phyloP scores from a whole-genome alignment of 2,113 vertebrate species.

The Lycocorax pyrrhopterus region DNA sequence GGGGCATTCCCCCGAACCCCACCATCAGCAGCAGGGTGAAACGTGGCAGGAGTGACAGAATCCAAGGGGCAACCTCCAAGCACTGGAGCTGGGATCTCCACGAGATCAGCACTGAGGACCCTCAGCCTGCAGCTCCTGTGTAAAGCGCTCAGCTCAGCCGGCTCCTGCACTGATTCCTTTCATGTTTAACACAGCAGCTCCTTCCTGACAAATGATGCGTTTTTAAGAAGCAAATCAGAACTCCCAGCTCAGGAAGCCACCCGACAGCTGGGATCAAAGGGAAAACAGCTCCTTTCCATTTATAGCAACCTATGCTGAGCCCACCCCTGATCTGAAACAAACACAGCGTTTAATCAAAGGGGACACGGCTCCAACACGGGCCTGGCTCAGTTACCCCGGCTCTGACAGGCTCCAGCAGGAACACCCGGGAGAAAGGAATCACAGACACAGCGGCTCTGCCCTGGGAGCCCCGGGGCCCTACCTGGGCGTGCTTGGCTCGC shows the following conservation, averaged over 20 bases:
- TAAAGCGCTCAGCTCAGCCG: fast-evolving
- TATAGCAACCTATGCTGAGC: not conserved
- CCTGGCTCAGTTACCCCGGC: fast-evolving
- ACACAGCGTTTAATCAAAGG: not conserved
- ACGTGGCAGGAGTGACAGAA: fast-evolving
- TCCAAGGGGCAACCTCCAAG: too few species aligned
- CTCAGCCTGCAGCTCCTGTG: not conserved
- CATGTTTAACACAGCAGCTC: not conserved
- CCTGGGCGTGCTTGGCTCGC: conserved; percentile 95
- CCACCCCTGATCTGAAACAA: not conserved
- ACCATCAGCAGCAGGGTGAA: not conserved
- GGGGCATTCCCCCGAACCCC: fast-evolving
- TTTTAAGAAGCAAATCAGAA: not conserved
- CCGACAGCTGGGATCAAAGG: not conserved
- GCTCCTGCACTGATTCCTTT: not conserved
- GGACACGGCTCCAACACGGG: not conserved
- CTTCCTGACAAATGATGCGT: not conserved
- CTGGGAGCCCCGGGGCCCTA: not conserved
- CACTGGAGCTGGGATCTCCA: fast-evolving
- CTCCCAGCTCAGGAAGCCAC: not conserved
- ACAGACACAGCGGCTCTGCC: not conserved
- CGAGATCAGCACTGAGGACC: fast-evolving
- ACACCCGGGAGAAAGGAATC: fast-evolving
- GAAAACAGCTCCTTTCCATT: not conserved
- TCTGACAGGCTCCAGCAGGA: not conserved